Percentiles rank a stretch among this genome's conserved stretches.
Evolutionary conservation across 2,888 invertebrate species (phyloP).

Genomic region (Melitaea athalia): DNA sequence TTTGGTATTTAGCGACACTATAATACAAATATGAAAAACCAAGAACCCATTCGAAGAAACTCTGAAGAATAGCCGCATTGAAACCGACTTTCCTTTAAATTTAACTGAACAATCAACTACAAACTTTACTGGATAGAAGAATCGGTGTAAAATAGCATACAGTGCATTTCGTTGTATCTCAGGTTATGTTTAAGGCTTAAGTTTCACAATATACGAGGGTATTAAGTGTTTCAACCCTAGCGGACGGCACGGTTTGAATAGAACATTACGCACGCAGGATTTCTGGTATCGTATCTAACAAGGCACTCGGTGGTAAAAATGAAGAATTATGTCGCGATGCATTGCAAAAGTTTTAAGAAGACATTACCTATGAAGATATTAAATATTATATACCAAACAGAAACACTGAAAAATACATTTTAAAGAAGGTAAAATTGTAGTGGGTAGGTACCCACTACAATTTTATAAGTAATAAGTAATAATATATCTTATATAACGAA

Average conservation of each 20-base stretch:
- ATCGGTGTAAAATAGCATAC: constrained; percentile 30
- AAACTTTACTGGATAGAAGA: constrained; percentile 18
- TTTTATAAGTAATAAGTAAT: neutral
- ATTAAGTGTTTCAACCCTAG: constrained; percentile 43
- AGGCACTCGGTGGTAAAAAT: constrained; percentile 39
- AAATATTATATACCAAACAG: too few relatives aligned
- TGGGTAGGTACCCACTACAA: too few relatives aligned
- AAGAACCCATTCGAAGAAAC: constrained; percentile 27
- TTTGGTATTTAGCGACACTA: neutral
- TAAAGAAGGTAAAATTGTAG: too few relatives aligned
- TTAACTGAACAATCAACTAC: constrained; percentile 21
- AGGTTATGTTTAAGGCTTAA: constrained; percentile 33
- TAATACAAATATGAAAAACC: neutral
- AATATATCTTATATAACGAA: neutral
- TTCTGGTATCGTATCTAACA: constrained; percentile 43
- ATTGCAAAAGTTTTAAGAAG: constrained; percentile 14
- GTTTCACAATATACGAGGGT: constrained; percentile 37
- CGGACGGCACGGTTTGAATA: constrained; percentile 42
- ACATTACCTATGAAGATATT: neutral
- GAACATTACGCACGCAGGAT: constrained; percentile 40
- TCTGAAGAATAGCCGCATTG: constrained; percentile 26
- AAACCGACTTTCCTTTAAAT: constrained; percentile 23
- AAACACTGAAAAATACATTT: too few relatives aligned
- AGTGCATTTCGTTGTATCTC: constrained; percentile 10
- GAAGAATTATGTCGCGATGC: constrained; percentile 30